These are phyloP conservation scores for Gymnopithys bicolor DNA, from an alignment of 2,797 vertebrate species.

Conservation along the genomic window DNA sequence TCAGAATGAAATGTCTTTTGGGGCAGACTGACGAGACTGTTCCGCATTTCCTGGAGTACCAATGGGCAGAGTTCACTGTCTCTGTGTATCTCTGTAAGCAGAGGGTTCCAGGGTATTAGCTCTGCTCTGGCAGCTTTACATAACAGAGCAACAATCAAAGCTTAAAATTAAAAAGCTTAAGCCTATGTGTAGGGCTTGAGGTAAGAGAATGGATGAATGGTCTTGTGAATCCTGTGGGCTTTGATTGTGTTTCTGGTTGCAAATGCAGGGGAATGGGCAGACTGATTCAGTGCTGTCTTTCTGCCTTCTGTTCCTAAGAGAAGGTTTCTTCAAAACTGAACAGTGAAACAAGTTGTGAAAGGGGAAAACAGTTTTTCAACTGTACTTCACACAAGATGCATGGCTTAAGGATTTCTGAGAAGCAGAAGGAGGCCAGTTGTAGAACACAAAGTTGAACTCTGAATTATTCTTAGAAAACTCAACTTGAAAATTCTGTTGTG, in stretches of 20 bases:
- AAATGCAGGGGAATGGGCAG: neutral
- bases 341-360: neutral
- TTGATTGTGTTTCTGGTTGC: neutral
- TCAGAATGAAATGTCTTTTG: neutral
- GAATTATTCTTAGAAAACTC: neutral
- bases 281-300: neutral
- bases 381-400: neutral
- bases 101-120: neutral
- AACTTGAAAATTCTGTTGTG: neutral
- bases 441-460: neutral
- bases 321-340: neutral
- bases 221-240: neutral
- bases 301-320: neutral
- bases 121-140: neutral
- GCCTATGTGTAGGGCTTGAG: neutral
- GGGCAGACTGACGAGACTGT: neutral
- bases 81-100: rapidly evolving
- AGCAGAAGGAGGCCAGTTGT: neutral
- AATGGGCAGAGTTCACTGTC: neutral
- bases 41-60: neutral
- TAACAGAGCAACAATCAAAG: neutral
- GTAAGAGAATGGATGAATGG: neutral
- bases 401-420: neutral
- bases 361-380: neutral
- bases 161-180: neutral